Evolutionary conservation across 2,888 invertebrate species (phyloP), one percentile per base, ranked within the genome.

Genomic region (Drosophila lacicola): DNA sequence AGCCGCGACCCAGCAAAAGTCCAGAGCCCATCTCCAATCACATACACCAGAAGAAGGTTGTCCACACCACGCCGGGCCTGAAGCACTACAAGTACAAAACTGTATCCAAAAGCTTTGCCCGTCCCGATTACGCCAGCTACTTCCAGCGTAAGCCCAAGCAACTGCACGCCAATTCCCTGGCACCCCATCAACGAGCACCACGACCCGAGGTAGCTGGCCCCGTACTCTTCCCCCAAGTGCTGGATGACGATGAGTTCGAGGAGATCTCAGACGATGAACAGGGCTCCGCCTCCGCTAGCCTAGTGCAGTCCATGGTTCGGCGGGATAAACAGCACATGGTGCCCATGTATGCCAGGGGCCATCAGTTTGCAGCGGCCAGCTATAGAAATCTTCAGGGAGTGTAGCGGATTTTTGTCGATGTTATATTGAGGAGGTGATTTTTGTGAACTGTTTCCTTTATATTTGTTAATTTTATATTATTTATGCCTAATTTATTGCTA

Each of bases 21-120:
- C 87, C 89, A 2, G 93, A 92, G 57, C 72, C 81, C 11, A 79
- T 70, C 17, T 77, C 73, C 14, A 91, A 90, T 65, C 80, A 87
- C 60, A 82, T 90, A 67, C 78, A 86, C 73, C 92, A 58, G 83
- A 91, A 74, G 89, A 93, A 84, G 50, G 58, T 74, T 58, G 91
- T 93, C 1, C 88, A 90, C 19, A 92, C 92, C 10, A 93, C 93
- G 13, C 93, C 93, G 0, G 94, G 94, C 1, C 88, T 94, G 21
- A 93, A 93, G 68, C 92, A 93, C 80, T 94, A 91, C 74, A 89
- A 90, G 41, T 83, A 86, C 54, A 89, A 89, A 63, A 70, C 68
- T 2, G 68, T 80, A 2, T 39, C 82, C 14, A 85, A 85, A 21
- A 80, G 55, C 47, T 75, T 58, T 29, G 47, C 70, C 3, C 84